These are phyloP conservation scores for Bubo scandiacus DNA, from an alignment of 2,113 vertebrate genomes.

Conservation along the genomic window DNA sequence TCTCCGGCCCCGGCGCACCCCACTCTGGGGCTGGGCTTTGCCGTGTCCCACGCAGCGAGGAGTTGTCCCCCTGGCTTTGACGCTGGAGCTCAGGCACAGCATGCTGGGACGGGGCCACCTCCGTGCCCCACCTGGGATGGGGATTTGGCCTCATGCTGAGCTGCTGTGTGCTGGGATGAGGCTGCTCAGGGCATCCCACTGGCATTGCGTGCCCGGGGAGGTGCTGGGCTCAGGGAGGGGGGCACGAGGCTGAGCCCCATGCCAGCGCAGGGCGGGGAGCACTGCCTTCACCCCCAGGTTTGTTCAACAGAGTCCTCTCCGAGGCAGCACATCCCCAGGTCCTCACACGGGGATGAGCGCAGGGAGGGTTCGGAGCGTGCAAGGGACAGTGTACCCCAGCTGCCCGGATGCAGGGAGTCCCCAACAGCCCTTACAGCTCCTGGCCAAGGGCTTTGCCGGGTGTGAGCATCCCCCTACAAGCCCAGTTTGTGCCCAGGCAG, in stretches of 20 bases:
- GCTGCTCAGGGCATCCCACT: neutral
- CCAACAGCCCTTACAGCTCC: neutral
- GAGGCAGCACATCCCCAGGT: neutral
- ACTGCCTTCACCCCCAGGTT: neutral
- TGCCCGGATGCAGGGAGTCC: neutral
- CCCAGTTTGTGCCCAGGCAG: neutral
- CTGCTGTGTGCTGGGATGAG: rapidly evolving
- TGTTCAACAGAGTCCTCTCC: rapidly evolving
- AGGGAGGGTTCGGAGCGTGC: rapidly evolving
- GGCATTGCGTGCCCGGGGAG: neutral
- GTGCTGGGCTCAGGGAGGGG: neutral
- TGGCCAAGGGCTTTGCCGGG: neutral
- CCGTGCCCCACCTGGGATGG: neutral
- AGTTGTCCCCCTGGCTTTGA: neutral
- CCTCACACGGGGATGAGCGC: rapidly evolving
- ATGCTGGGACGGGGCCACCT: neutral
- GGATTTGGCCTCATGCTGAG: neutral
- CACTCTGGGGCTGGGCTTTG: neutral
- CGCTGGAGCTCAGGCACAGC: neutral
- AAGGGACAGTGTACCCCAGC: neutral
- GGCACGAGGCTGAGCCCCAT: neutral
- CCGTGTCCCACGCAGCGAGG: rapidly evolving
- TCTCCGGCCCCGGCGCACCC: neutral
- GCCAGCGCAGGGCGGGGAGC: rapidly evolving
- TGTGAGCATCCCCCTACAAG: neutral